Evolutionary conservation across 2,888 invertebrate species (phyloP).

Genomic region (Eilema griseolum): DNA sequence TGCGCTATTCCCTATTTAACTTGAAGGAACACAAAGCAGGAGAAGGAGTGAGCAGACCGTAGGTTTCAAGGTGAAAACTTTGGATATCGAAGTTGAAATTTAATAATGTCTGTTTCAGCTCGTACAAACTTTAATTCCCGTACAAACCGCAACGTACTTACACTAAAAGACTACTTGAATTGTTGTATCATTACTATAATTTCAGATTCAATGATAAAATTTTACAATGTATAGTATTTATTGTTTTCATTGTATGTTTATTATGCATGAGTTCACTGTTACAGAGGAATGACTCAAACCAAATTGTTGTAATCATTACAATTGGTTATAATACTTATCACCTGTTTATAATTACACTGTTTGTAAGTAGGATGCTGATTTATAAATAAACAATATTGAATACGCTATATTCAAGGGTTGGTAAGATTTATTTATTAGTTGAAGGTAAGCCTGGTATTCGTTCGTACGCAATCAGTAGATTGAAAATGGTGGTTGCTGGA

Average conservation of each 20-base stretch:
- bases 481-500: slow-evolving; percentile 21
- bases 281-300: slow-evolving; percentile 1
- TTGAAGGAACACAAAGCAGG: too few relatives aligned
- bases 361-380: neutral
- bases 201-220: neutral
- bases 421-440: slow-evolving; percentile 1
- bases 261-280: neutral
- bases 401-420: neutral
- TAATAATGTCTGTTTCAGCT: neutral
- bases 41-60: too few relatives aligned
- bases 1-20: too few relatives aligned
- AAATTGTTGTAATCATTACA: slow-evolving; percentile 6
- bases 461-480: neutral
- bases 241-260: neutral
- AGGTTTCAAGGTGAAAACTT: neutral
- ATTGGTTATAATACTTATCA: neutral
- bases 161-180: neutral
- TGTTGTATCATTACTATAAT: neutral
- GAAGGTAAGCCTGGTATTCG: neutral
- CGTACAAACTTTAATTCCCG: neutral
- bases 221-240: neutral
- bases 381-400: slow-evolving; percentile 14
- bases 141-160: neutral
- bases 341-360: neutral
- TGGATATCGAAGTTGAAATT: neutral